Evolutionary conservation across 2,113 vertebrate species (phyloP).

Genomic region (Mirounga angustirostris): DNA sequence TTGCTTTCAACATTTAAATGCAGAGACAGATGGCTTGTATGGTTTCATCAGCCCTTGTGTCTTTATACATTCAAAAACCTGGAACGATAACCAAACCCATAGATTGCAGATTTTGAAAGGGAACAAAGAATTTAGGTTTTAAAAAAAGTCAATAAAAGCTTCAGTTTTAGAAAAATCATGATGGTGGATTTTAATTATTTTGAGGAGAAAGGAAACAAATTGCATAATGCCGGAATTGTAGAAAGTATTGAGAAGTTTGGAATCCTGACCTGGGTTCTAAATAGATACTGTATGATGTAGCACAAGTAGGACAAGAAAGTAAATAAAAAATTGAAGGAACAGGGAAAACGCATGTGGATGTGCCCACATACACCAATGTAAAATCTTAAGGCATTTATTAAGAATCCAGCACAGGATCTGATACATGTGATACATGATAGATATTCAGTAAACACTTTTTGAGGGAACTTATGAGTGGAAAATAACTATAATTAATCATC

Average conservation of each 20-base stretch:
- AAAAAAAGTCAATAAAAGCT: conserved; percentile 70
- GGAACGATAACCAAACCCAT: conserved; percentile 76
- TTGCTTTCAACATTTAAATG: conserved; percentile 85
- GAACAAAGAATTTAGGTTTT: conserved; percentile 75
- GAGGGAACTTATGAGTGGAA: not conserved
- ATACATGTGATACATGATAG: not conserved
- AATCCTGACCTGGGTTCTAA: not conserved
- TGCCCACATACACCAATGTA: not conserved
- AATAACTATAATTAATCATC: not conserved
- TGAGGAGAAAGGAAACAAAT: conserved; percentile 77
- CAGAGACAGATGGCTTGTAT: conserved; percentile 84
- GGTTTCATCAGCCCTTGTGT: conserved; percentile 80
- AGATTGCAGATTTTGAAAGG: conserved; percentile 72
- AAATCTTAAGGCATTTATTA: not conserved
- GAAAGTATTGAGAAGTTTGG: not conserved
- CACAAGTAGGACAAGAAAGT: not conserved
- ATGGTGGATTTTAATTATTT: conserved; percentile 71
- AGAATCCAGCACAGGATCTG: not conserved
- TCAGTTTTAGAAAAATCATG: conserved; percentile 71
- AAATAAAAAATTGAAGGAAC: not conserved
- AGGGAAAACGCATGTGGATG: not conserved
- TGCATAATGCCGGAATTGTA: conserved; percentile 79
- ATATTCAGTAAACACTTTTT: not conserved
- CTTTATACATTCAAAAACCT: conserved; percentile 84
- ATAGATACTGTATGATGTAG: not conserved